Base-by-base conservation (phyloP, 2,113 vertebrate genomes). In the Entosphenus tridentatus region DNA sequence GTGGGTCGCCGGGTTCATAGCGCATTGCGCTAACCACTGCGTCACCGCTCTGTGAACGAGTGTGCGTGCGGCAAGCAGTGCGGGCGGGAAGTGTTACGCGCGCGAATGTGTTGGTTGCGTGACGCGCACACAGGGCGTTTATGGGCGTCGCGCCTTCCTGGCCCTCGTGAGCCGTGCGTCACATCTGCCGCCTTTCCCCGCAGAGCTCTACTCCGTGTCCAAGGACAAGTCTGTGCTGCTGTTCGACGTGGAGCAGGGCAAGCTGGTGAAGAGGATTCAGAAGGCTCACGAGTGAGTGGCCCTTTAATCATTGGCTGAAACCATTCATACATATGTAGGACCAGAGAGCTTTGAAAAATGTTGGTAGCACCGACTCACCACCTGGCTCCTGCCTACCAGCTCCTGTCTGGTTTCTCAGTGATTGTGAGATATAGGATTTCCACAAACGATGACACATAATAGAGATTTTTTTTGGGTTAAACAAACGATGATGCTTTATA, bases 221-320 rank as follows among this genome's bases (percentile, higher is more conserved):
- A 86, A 89, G 76, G 93, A 97, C 75, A 92, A 86, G 76, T 76
- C 88, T 1, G 74, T 96, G 70, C 88, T 96, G 62, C 16, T 89
- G 70, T 78, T 96, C 78, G 85, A 86, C 57, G 83, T 80, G 72
- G 89, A 91, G 73, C 78, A 80, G 13, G 93, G 93, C 1, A 83
- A 76, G 71, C 80, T 97, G 72, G 79, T 87, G 56, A 85, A 79
- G 0, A 80, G 85, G 21, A 84, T 96, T 76, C 76, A 83, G 3
- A 93, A 87, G 69, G 93, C 89, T 17, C 93, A 89, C 56, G 56
- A 80, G 87, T 88, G 77, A 71, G 75, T 57, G 12, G 10, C 62
- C 9, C n/a, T 39, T 39, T 5, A 39, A 39, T 39, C 39, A 39
- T 39, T 39, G 39, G 39, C 39, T 39, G 39, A 39, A 39, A 39